A percentile compares a stretch with the other conserved stretches of the same genome.
These are phyloP conservation scores for Avahi laniger DNA, from an alignment of 2,797 vertebrate species.

Conservation along the genomic window DNA sequence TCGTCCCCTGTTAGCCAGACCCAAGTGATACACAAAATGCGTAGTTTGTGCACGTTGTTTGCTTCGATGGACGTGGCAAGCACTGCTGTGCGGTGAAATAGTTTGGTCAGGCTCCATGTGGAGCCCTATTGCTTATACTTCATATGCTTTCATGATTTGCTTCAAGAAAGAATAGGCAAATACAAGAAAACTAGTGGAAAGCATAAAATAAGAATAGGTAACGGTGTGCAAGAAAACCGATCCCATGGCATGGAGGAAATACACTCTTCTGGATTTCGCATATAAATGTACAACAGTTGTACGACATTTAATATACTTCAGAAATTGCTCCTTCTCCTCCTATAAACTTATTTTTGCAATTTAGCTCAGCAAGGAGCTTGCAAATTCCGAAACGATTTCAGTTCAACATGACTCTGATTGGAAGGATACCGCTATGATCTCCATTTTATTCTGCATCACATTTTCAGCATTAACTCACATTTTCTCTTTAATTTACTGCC, in stretches of 20 bases:
- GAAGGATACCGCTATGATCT: background rate
- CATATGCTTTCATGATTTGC: background rate
- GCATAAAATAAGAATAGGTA: background rate
- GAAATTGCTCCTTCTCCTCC: background rate
- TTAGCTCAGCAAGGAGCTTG: background rate
- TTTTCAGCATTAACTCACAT: background rate
- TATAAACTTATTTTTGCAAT: conserved; percentile 15
- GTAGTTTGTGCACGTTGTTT: background rate
- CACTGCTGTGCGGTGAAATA: background rate
- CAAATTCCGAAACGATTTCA: conserved; percentile 40
- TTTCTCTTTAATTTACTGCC: background rate
- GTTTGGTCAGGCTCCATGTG: background rate
- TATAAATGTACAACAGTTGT: background rate
- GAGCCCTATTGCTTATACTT: background rate
- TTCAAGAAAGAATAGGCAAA: background rate
- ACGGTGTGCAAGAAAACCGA: background rate
- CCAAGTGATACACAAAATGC: background rate
- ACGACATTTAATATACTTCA: background rate
- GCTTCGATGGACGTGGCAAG: no score
- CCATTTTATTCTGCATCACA: conserved; percentile 5
- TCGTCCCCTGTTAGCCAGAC: background rate
- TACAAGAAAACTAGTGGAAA: background rate
- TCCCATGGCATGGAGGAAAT: background rate
- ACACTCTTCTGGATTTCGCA: background rate
- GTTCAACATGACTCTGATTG: background rate